Evolutionary conservation across 2,113 vertebrate genomes (phyloP).

Genomic region (Eurypyga helias): DNA sequence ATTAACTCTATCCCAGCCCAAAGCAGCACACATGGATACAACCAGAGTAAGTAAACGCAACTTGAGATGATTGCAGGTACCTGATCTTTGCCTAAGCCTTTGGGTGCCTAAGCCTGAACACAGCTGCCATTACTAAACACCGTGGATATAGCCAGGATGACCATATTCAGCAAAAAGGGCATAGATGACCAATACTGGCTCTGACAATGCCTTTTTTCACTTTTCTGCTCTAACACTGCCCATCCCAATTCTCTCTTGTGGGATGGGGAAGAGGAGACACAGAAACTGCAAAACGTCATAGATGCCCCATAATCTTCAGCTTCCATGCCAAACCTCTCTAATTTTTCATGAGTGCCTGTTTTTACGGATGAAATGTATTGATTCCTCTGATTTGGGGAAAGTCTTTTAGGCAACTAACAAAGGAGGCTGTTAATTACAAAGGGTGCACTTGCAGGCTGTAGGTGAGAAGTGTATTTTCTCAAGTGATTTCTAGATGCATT

Average conservation of each 20-base stretch:
- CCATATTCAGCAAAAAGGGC: neutral
- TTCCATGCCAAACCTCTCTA: neutral
- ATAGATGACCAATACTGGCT: neutral
- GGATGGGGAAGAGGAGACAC: neutral
- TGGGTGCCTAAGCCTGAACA: neutral
- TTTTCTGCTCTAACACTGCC: neutral
- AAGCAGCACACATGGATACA: neutral
- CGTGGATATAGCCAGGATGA: rapidly evolving
- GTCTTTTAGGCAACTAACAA: neutral
- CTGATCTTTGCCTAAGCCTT: neutral
- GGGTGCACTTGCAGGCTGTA: neutral
- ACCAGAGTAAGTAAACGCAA: neutral
- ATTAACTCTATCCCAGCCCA: no score
- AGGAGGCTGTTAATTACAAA: neutral
- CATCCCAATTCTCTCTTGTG: neutral
- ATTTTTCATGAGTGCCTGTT: neutral
- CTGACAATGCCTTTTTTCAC: neutral
- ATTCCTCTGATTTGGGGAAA: neutral
- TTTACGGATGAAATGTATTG: neutral
- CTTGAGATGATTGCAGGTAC: neutral
- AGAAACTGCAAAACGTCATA: neutral
- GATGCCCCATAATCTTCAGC: neutral
- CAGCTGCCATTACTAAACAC: neutral
- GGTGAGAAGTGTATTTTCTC: neutral
- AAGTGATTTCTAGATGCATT: neutral